Conservation (phyloP, 2,113 vertebrate species). For the rat (Rattus norvegicus) region GRCr8 NC_086027.1:33942001-33942500, state of each 20-base stretch:
- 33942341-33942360: too few relatives aligned
- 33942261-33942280: conserved; percentile 38
- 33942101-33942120: background rate
- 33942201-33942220: conserved; percentile 17
- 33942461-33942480: background rate
- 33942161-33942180: background rate
- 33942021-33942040: too few relatives aligned
- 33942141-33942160: background rate
- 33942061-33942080: too few relatives aligned
- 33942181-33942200: background rate
- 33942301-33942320: background rate
- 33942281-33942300: conserved; percentile 25
- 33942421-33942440: too few relatives aligned
- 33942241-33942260: background rate
- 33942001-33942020: too few relatives aligned
- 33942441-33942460: conserved; percentile 49
- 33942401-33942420: too few relatives aligned
- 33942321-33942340: conserved; percentile 51
- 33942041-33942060: too few relatives aligned
- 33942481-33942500: background rate
- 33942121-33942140: background rate
- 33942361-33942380: too few relatives aligned
- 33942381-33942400: too few relatives aligned
- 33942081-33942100: background rate
- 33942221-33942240: background rate